A percentile compares a stretch with the other conserved stretches of the same genome.
Conservation (phyloP, 2,113 vertebrate species). For the Symphodus melops region DNA sequence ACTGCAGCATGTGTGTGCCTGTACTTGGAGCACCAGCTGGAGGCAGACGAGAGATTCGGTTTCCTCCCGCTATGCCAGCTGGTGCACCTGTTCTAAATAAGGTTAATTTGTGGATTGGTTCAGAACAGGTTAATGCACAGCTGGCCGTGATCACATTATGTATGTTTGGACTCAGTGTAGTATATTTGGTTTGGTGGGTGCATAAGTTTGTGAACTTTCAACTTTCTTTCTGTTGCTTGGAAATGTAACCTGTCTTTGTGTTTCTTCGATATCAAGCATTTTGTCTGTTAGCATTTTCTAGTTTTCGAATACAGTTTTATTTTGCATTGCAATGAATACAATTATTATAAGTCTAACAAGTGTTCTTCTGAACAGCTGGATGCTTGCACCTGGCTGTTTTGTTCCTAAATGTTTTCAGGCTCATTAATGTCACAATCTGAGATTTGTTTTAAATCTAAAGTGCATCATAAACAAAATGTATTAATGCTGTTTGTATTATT, state of each 20-base stretch:
- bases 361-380: too few species aligned
- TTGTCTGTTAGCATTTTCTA: background rate
- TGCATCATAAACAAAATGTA: too few species aligned
- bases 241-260: background rate
- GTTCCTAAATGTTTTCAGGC: too few species aligned
- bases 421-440: too few species aligned
- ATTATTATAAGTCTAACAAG: too few species aligned
- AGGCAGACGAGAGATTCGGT: constrained; percentile 25
- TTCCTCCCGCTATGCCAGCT: constrained; percentile 46
- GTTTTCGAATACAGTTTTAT: too few species aligned
- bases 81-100: constrained; percentile 65
- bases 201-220: background rate
- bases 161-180: background rate
- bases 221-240: background rate
- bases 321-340: too few species aligned
- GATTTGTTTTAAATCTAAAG: too few species aligned
- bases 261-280: background rate
- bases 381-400: too few species aligned
- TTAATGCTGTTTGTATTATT: too few species aligned
- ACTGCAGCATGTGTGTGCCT: constrained; percentile 2
- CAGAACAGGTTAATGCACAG: constrained; percentile 58
- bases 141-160: constrained; percentile 29
- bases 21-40: constrained; percentile 59
- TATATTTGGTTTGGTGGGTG: background rate
- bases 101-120: constrained; percentile 62